These are phyloP conservation scores for Ceratosolen fusciceps DNA, from an alignment of 1,140 invertebrate genomes.

Conservation along the genomic window DNA sequence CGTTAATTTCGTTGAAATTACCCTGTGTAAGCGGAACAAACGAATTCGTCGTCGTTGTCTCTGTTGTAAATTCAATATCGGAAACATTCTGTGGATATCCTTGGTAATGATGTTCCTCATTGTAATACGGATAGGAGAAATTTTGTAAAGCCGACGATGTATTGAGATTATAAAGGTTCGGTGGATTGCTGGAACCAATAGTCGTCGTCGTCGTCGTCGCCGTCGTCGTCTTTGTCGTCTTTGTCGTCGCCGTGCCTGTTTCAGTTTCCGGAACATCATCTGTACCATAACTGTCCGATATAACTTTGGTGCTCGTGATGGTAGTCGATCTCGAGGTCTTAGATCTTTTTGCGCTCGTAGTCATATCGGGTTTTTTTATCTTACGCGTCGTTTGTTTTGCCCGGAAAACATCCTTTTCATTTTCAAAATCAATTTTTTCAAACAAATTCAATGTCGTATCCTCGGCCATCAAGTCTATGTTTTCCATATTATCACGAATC, in stretches of 20 bases:
- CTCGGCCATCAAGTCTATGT: conserved; percentile 24
- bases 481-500: neutral
- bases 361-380: neutral
- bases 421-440: neutral
- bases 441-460: conserved; percentile 20
- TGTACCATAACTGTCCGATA: neutral
- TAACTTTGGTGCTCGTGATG: conserved; percentile 22
- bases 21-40: neutral
- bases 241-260: too few species aligned
- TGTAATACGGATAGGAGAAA: neutral
- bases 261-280: neutral
- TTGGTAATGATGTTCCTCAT: conserved; percentile 56
- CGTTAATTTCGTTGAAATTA: neutral
- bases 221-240: neutral
- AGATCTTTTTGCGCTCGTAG: too few species aligned
- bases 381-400: conserved; percentile 27
- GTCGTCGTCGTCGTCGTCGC: neutral
- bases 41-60: neutral
- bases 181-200: neutral
- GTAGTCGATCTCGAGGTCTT: neutral
- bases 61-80: conserved; percentile 56
- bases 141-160: conserved; percentile 6
- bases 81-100: conserved; percentile 61
- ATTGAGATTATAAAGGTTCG: neutral
- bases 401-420: neutral